Evolutionary conservation across 2,113 vertebrate genomes (phyloP), one percentile per base, ranked within the genome.

Genomic region (Astur gentilis): DNA sequence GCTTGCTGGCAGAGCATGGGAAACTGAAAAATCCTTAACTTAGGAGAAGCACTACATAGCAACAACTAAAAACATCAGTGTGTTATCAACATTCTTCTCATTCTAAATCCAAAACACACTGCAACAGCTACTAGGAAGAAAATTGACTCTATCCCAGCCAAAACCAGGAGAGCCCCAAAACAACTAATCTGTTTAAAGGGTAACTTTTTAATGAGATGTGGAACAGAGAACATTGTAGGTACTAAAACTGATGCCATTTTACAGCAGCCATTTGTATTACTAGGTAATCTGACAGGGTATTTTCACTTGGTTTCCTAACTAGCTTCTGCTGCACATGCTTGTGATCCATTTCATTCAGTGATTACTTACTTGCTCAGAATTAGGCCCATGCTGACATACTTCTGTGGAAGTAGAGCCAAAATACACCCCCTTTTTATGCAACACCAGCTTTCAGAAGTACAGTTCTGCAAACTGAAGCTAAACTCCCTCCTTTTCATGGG

Each of bases 241-340:
- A 57, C 17, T 66, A 65, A 75, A 86, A 20, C 23, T 0, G 0
- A 38, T 58, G 45, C n/a, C 55, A 38, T 91, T 89, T 89, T 20
- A 73, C 40, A 50, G 67, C 29, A 57, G 42, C 38, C 25, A 27
- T 64, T 77, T 73, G 12, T 32, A 27, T n/a, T 57, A 23, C 22
- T 7, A 32, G 15, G 21, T 67, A 64, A 32, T 7, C 14, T 25
- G 34, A 58, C 31, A 38, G 40, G 18, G 7, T 65, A 81, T 52
- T 80, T 87, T 83, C 78, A 45, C 10, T 66, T 27, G 5, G 3
- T 70, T 91, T 91, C 57, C n/a, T 40, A 66, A 73, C 60, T 21
- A 5, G 0, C 21, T 78, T 73, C 64, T 89, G 54, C 77, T 73
- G 31, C 36, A 19, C 0, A 0, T 26, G 17, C n/a, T 49, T 36